Base-by-base conservation (phyloP, 2,113 vertebrate species). In the Saguinus midas region DNA sequence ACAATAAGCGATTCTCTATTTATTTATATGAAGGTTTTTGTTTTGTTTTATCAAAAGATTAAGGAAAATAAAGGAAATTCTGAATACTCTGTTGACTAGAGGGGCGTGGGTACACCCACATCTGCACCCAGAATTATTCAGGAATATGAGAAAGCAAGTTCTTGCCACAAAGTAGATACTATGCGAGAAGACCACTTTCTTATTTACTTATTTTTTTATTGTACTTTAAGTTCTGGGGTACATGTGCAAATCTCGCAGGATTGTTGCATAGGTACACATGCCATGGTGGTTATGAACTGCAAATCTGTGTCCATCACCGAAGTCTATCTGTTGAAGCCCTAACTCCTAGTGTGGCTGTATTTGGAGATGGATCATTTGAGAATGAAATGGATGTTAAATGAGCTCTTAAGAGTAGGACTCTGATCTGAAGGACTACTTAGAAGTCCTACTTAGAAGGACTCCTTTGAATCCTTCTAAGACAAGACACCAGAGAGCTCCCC, bases 291-390 rank as follows among this genome's bases (percentile, higher is more conserved):
- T 10, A 68, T 0, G 6, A 9, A 40, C 50, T 17, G 21, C 16
- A 16, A 1, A 45, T 27, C 6, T 27, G 25, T 79, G 29, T 79
- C 52, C 23, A 1, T 21, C 5, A 2, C 61, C 16, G 3, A 5
- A 35, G 2, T 18, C 29, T 20, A 5, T 14, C 29, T 8, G 16
- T 5, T 12, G 32, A 79, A 76, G 37, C 20, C 25, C 20, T 29
- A 11, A 25, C 13, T 20, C 20, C 7, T 2, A 18, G 27, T 2
- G 0, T 1, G 21, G 70, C 66, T 84, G 4, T 4, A n/a, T 17
- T 50, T 17, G 64, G 20, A 79, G 72, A 37, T 1, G 27, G 5
- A 43, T 18, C 32, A 27, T 40, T 8, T 23, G 9, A 1, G 20
- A 70, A 43, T 10, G 27, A 8, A 20, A 76, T 5, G 9, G 12